Conservation (phyloP, 2,888 invertebrate genomes). For the Hypena proboscidalis region DNA sequence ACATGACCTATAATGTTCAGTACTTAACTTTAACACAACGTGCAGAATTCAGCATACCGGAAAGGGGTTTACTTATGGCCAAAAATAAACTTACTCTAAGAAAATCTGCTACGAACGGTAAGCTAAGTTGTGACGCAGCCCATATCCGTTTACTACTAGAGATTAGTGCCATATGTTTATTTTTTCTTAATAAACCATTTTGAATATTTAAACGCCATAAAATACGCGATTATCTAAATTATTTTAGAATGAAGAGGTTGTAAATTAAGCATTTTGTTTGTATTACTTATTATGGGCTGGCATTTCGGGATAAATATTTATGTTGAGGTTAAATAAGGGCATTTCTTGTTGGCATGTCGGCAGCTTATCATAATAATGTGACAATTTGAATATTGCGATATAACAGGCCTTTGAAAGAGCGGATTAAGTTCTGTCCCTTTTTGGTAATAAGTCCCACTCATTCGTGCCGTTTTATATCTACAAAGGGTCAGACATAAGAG, state of each 20-base stretch:
- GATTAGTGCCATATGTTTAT: conserved; percentile 37
- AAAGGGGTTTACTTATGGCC: too few relatives aligned
- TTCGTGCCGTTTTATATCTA: too few relatives aligned
- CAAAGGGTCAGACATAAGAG: too few relatives aligned
- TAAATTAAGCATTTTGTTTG: conserved; percentile 25
- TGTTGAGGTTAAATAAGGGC: neutral
- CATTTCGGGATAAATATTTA: conserved; percentile 7
- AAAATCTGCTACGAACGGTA: neutral
- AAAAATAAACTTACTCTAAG: too few relatives aligned
- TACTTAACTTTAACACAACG: too few relatives aligned
- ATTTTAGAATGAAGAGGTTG: conserved; percentile 29
- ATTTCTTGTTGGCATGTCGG: neutral
- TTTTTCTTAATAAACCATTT: conserved; percentile 39
- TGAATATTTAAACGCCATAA: conserved; percentile 37
- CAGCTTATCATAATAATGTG: conserved; percentile 2
- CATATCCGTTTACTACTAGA: conserved; percentile 25
- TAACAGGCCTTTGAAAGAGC: too few relatives aligned
- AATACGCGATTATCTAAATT: conserved; percentile 40
- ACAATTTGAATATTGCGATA: neutral
- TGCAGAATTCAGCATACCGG: too few relatives aligned
- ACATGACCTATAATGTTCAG: too few relatives aligned
- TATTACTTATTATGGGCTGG: neutral
- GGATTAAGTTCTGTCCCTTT: too few relatives aligned
- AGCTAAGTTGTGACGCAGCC: neutral
- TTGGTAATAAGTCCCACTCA: too few relatives aligned